These are phyloP conservation scores for Ridgeia piscesae DNA, from an alignment of 1,140 invertebrate genomes.

Conservation along the genomic window DNA sequence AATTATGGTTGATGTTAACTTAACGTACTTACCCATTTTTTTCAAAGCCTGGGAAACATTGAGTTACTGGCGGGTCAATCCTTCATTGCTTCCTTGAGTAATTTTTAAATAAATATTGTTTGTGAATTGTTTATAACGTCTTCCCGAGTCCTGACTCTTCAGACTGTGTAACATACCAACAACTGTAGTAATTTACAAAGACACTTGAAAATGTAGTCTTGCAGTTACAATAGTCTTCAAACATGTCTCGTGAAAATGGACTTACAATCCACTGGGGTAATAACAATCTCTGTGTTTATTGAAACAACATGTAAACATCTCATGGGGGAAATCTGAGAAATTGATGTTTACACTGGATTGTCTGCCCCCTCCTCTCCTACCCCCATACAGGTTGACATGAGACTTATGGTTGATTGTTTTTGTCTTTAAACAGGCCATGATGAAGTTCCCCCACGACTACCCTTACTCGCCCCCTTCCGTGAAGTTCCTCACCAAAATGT, in stretches of 20 bases:
- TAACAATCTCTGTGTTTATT: too few relatives aligned
- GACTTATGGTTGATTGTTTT: neutral
- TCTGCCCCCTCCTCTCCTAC: neutral
- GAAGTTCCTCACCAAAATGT: constrained; percentile 96
- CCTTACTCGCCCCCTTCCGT: constrained; percentile 98
- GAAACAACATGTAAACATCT: too few relatives aligned
- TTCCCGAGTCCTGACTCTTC: neutral
- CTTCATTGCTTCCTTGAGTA: neutral
- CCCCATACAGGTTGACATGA: neutral
- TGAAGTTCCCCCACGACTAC: constrained; percentile 97
- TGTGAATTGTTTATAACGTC: neutral
- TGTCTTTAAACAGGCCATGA: constrained; percentile 82
- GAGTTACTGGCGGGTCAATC: neutral
- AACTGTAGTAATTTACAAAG: neutral
- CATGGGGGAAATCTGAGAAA: neutral
- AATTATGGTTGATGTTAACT: too few relatives aligned
- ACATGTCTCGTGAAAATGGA: too few relatives aligned
- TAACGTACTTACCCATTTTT: too few relatives aligned
- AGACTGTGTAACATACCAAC: neutral
- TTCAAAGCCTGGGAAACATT: neutral
- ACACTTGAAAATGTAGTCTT: neutral
- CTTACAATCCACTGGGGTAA: too few relatives aligned
- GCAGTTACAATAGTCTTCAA: neutral
- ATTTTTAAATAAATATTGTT: too few relatives aligned
- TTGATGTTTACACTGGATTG: neutral